A percentile compares a stretch with the other conserved stretches of the same genome.
Evolutionary conservation across 1,140 invertebrate species (phyloP).

Genomic region (Sogatella furcifera): DNA sequence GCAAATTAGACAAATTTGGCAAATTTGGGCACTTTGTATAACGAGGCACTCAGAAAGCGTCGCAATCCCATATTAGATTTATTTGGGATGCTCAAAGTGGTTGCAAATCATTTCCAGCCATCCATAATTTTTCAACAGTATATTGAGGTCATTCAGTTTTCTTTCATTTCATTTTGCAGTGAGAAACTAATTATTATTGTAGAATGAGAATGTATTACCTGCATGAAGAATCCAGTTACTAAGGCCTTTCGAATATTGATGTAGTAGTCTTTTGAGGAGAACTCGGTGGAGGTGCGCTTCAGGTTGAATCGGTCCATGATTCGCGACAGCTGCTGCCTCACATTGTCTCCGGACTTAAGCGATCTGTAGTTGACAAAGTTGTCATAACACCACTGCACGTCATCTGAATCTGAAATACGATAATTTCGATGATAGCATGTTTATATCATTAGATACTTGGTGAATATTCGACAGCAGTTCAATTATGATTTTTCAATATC

Average conservation of each 20-base stretch:
- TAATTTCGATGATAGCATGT: conserved; percentile 3
- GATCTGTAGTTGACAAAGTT: conserved; percentile 99
- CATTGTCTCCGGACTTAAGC: conserved; percentile 85
- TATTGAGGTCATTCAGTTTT: no score
- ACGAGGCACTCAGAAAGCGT: no score
- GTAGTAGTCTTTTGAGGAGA: conserved; percentile 97
- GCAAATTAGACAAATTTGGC: no score
- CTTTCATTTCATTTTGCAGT: neutral
- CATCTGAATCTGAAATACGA: conserved; percentile 52
- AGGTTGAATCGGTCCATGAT: conserved; percentile 91
- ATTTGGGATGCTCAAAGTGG: no score
- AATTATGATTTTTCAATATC: neutral
- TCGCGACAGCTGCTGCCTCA: conserved; percentile 66
- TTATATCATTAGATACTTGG: neutral
- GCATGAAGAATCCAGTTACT: conserved; percentile 99
- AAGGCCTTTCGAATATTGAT: conserved; percentile 97
- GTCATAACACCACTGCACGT: conserved; percentile 97
- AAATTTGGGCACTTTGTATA: no score
- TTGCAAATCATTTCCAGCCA: no score
- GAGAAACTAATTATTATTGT: neutral
- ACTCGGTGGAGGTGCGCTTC: conserved; percentile 92
- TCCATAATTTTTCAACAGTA: no score
- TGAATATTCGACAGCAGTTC: no score
- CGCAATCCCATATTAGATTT: no score
- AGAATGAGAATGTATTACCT: conserved; percentile 48